Conservation (phyloP, 2,888 invertebrate species). For the Leucozona laternaria region DNA sequence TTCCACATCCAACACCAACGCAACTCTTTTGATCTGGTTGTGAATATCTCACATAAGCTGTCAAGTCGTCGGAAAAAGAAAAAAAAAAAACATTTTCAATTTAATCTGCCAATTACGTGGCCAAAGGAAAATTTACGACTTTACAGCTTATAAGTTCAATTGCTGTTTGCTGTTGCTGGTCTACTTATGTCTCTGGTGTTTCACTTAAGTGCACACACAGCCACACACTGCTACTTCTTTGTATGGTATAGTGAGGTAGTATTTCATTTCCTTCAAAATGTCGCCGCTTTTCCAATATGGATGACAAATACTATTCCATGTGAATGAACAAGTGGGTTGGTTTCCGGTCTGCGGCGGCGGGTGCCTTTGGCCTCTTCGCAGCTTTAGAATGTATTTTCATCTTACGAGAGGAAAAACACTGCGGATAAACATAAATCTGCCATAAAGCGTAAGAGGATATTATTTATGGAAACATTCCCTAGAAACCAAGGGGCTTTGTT, state of each 20-base stretch:
- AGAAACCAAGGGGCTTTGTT: conserved; percentile 17
- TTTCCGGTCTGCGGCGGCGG: background rate
- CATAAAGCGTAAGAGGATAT: conserved; percentile 63
- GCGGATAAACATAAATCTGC: conserved; percentile 67
- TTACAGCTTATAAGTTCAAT: conserved; percentile 27
- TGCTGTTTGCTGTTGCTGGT: conserved; percentile 8
- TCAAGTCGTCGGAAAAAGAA: background rate
- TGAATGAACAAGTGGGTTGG: conserved; percentile 23
- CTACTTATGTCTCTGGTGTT: background rate
- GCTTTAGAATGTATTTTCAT: conserved; percentile 23
- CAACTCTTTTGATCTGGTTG: background rate
- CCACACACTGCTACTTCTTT: background rate
- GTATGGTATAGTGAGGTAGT: background rate
- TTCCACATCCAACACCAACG: background rate
- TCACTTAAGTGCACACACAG: conserved; percentile 20
- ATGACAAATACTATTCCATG: conserved; percentile 39
- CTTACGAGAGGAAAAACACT: conserved; percentile 26
- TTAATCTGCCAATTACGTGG: conserved; percentile 67
- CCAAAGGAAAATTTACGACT: conserved; percentile 62
- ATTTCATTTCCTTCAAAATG: conserved; percentile 55
- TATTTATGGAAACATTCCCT: conserved; percentile 64
- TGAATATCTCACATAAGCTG: background rate
- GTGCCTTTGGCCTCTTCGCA: background rate
- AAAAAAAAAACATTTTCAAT: conserved; percentile 44
- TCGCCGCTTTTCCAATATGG: conserved; percentile 35